These are phyloP conservation scores for Hipposideros armiger DNA, from an alignment of 2,113 vertebrate species.

Conservation along the genomic window DNA sequence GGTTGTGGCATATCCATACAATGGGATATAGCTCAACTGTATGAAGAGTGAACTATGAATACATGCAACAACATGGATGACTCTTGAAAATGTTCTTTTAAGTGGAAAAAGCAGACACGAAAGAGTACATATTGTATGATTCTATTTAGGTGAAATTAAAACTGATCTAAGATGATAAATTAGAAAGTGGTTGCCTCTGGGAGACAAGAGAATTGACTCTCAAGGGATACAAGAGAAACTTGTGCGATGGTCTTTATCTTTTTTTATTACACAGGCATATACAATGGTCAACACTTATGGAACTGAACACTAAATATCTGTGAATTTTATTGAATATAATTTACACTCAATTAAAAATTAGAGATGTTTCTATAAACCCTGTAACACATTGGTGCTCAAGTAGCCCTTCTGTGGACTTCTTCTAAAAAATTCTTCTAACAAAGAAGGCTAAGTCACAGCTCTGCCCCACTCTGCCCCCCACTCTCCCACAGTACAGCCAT, in stretches of 20 bases:
- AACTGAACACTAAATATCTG: neutral
- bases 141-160: constrained; percentile 13
- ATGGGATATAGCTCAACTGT: neutral
- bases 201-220: neutral
- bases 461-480: no score
- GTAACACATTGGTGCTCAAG: neutral
- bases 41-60: constrained; percentile 1
- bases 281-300: neutral
- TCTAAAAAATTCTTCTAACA: neutral
- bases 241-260: neutral
- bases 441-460: neutral
- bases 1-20: neutral
- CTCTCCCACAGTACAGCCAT: neutral
- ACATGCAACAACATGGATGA: neutral
- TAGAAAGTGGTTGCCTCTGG: neutral
- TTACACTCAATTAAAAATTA: constrained; percentile 29
- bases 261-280: neutral
- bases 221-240: neutral
- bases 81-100: neutral
- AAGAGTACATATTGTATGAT: neutral
- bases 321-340: constrained; percentile 38
- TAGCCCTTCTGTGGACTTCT: neutral
- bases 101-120: constrained; percentile 16
- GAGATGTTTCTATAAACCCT: neutral
- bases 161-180: neutral